Conservation (phyloP, 92 coral and sea anemone species). For the Micromussa lordhowensis region DNA sequence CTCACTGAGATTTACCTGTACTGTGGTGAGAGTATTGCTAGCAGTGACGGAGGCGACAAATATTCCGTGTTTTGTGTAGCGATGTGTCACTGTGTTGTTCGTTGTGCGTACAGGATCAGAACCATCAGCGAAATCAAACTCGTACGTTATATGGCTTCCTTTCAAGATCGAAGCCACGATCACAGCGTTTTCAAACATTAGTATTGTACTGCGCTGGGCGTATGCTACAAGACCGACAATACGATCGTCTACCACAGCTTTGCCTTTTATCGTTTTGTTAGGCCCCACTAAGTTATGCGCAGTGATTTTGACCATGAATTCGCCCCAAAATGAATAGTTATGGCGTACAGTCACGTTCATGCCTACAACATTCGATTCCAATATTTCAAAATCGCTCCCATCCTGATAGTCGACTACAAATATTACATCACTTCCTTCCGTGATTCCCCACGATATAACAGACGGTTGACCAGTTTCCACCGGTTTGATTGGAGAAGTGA, state of each 20-base stretch:
- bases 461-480: slow-evolving; percentile 37
- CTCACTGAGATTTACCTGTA: background rate
- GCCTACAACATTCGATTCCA: slow-evolving; percentile 30
- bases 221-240: slow-evolving; percentile 57
- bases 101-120: slow-evolving; percentile 13
- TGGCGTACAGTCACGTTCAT: slow-evolving; percentile 40
- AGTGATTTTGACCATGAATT: slow-evolving; percentile 38
- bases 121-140: slow-evolving; percentile 75
- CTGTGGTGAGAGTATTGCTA: slow-evolving; percentile 53
- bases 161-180: slow-evolving; percentile 25
- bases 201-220: slow-evolving; percentile 4
- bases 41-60: slow-evolving; percentile 66
- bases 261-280: slow-evolving; percentile 11
- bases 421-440: slow-evolving; percentile 80
- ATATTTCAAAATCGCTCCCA: slow-evolving; percentile 24
- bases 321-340: slow-evolving; percentile 51
- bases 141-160: slow-evolving; percentile 62
- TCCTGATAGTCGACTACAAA: slow-evolving; percentile 68
- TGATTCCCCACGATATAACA: slow-evolving; percentile 64
- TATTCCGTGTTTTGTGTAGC: slow-evolving; percentile 45
- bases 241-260: slow-evolving; percentile 68
- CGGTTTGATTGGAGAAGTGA: slow-evolving; percentile 19
- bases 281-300: slow-evolving; percentile 74
- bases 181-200: slow-evolving; percentile 32
- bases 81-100: slow-evolving; percentile 31